Evolutionary conservation across 2,888 invertebrate genomes (phyloP).

Genomic region (Sphaerophoria taeniata): DNA sequence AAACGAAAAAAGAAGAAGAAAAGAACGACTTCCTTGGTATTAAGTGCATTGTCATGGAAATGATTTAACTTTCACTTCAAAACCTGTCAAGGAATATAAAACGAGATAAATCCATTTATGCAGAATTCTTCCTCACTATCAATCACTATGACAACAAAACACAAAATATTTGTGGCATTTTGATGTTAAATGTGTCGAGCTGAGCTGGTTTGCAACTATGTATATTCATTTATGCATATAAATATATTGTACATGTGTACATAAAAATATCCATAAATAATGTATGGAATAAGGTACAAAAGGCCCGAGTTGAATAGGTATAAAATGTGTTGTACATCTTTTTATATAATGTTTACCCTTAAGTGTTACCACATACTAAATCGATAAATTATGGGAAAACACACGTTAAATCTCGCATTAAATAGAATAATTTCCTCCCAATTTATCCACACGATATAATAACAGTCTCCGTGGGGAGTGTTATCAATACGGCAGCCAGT

Average conservation of each 20-base stretch:
- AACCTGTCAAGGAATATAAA: conserved; percentile 5
- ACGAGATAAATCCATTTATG: conserved; percentile 26
- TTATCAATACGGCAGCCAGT: too few relatives aligned
- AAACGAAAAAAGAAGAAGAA: too few relatives aligned
- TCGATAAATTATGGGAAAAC: conserved; percentile 81
- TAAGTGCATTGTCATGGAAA: conserved; percentile 39
- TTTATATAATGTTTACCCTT: conserved; percentile 36
- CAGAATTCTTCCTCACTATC: conserved; percentile 42
- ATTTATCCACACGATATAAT: conserved; percentile 78
- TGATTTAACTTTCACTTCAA: conserved; percentile 39
- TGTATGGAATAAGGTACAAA: background rate
- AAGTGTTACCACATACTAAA: conserved; percentile 79
- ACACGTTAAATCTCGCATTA: conserved; percentile 82
- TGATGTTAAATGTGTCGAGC: conserved; percentile 14
- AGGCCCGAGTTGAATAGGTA: background rate
- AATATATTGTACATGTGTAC: too few relatives aligned
- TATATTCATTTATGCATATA: background rate
- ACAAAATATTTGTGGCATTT: conserved; percentile 33
- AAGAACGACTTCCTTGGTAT: too few relatives aligned
- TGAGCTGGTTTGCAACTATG: background rate
- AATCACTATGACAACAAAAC: conserved; percentile 46
- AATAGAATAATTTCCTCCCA: conserved; percentile 82
- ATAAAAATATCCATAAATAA: conserved; percentile 4
- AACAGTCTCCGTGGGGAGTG: conserved; percentile 52
- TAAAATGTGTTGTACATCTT: background rate